Evolutionary conservation across 2,797 vertebrate genomes (phyloP), one percentile per base, ranked within the genome.

Genomic region (Botia almorhae): DNA sequence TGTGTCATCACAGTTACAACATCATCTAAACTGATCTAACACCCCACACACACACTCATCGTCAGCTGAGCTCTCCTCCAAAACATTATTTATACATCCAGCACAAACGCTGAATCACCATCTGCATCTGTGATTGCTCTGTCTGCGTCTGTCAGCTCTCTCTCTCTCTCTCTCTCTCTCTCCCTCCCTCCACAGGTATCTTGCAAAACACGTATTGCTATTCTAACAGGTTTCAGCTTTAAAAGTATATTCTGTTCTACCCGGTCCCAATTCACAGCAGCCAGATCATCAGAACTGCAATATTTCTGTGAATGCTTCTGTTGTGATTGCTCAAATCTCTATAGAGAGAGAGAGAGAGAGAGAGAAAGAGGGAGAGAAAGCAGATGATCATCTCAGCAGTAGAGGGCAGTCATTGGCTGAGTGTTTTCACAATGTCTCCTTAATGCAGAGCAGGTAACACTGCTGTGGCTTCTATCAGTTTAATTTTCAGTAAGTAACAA

Each of bases 1-100:
- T 83, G 64, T 46, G 50, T 51, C 29, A 55, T 53, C 29, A 8
- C 13, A 1, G 13, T 5, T 50, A 50, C 46, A 53, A 33, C 64
- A 21, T 74, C n/a, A 43, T 11, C 23, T 46, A 48, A 58, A 48
- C 33, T 50, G 6, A 53, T 23, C 17, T 50, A 53, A 53, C 46
- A 2, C 39, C 43, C 46, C 4, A 6, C 4, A 50, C 19, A 55
- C 69, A 76, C 36, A 64, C 72, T 19, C n/a, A 60, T 17, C 11
- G 0, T 65, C 55, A 43, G 55, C 68, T 69, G 67, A 70, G 21
- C 51, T 2, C 11, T 60, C 16, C 16, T 36, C 46, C 43, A 76
- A 85, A 72, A 85, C 21, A 17, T 65, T 43, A 63, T 50, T 23
- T 67, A 82, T 43, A 55, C 60, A 72, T 80, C 21, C n/a, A 80